These are phyloP conservation scores for Ciona savignyi DNA, from an alignment of 23 tunicate species.

Conservation along the genomic window DNA sequence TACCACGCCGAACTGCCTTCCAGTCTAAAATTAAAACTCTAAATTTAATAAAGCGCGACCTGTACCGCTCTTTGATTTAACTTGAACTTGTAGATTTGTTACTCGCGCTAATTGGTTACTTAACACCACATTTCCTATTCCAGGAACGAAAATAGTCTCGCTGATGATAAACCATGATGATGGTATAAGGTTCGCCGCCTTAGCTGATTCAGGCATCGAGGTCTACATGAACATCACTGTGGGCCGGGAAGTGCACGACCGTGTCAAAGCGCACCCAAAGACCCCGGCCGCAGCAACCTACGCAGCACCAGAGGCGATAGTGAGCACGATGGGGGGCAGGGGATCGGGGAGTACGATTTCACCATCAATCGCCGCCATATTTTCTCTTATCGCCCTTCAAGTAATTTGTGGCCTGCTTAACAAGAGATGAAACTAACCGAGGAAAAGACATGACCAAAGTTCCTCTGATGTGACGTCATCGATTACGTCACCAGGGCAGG, in stretches of 20 bases:
- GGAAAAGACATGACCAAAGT: neutral
- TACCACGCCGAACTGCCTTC: neutral
- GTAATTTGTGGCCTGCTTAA: neutral
- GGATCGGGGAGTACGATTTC: neutral
- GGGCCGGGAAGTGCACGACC: neutral
- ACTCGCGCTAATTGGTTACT: neutral
- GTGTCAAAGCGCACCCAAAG: neutral
- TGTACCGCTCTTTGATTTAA: neutral
- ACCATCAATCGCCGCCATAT: neutral
- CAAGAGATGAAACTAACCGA: neutral
- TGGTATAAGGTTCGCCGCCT: conserved; percentile 26
- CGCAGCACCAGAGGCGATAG: neutral
- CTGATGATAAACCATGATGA: conserved; percentile 38
- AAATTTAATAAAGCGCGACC: neutral
- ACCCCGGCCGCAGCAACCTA: neutral
- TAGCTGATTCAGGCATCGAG: conserved; percentile 16
- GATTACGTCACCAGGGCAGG: neutral
- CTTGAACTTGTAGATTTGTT: neutral
- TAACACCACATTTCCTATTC: neutral
- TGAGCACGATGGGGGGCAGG: neutral
- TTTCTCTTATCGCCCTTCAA: neutral
- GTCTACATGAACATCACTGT: conserved; percentile 12
- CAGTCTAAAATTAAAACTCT: neutral
- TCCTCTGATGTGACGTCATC: neutral
- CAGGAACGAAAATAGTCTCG: conserved; percentile 53